Evolutionary conservation across 2,888 invertebrate genomes (phyloP), one percentile per base, ranked within the genome.

Genomic region (Synanthedon andrenaeformis): DNA sequence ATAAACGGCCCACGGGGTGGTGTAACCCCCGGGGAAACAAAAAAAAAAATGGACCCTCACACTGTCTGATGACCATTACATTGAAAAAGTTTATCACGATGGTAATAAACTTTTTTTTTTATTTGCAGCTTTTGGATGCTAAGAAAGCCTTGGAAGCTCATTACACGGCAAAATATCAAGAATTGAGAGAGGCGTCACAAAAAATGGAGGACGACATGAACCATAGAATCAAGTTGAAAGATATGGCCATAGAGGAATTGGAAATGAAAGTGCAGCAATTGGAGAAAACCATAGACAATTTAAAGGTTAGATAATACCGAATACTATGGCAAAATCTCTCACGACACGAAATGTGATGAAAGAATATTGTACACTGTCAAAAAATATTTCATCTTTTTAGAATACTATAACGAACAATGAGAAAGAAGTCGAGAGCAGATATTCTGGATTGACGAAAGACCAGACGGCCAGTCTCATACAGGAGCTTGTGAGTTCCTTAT

Each of bases 401-500:
- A 79, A 68, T 35, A 80, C 79, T 57, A 55, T 85, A 52, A 82
- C 74, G 59, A 82, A 80, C 51, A 61, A 56, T 12, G 84, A 90
- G 62, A 84, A 80, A 51, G 82, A 84, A 56, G 72, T 76, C 0
- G 79, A 85, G 10, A 79, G 76, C 52, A 88, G 88, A 63, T 90
- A 90, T 64, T 89, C 89, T 0, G 89, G 90, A 19, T 67, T 92
- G 49, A 91, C 92, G 0, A 90, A 90, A 60, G 91, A 92, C 59
- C 92, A 93, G 76, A 90, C 92, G 0, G 88, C 91, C 0, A 89
- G 88, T 53, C 78, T 94, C 4, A 79, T 93, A 52, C 90, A 90
- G 55, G 93, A 94, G 72, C 69, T 94, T 70, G 90, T 91, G 70
- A 80, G 68, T 45, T 45, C 1, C n/a, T n/a, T 2, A 5, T 11